Evolutionary conservation across 1,140 invertebrate genomes (phyloP), one percentile per base, ranked within the genome.

Genomic region (Mycetomoellerius zeteki): DNA sequence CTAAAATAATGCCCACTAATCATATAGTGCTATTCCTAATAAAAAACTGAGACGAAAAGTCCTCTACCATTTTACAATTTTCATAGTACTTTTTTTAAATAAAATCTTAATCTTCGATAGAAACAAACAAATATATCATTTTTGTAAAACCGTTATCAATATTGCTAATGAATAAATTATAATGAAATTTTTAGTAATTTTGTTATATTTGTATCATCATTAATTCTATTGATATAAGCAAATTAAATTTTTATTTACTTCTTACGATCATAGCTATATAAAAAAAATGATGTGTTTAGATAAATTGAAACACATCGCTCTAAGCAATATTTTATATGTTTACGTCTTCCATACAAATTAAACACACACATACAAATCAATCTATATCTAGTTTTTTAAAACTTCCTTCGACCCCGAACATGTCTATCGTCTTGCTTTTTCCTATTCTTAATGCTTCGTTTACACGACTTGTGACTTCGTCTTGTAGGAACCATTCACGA

Each of bases 311-410:
- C 0, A 37, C 37, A 37, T 7, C 33, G 6, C 33, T 33, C 33
- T 33, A 64, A 50, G 16, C 5, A 77, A 76, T 24, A 37, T 60
- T 77, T 60, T 60, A 77, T 47, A 24, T 6, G 14, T 8, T 24
- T 10, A 60, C 21, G 1, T 27, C n/a, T n/a, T 67, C 0, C 0
- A 21, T 4, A 2, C 54, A 16, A 80, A 37, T 24, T 37, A 52
- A 62, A 33, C 12, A 52, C 33, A 37, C 7, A 37, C 6, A 7
- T 7, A 33, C 10, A 52, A n/a, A 10, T 96, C 93, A 97, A 96
- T 97, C 97, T 67, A 98, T 96, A 76, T 97, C 97, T 16, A 97
- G 91, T 93, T 97, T 97, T 90, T 97, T 97, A 88, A 97, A 95
- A 58, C 89, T 97, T 3, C 97, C 97, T 91, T 97, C 97, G 0